Evolutionary conservation across 2,888 invertebrate species (phyloP).

Genomic region (Altica lythri): DNA sequence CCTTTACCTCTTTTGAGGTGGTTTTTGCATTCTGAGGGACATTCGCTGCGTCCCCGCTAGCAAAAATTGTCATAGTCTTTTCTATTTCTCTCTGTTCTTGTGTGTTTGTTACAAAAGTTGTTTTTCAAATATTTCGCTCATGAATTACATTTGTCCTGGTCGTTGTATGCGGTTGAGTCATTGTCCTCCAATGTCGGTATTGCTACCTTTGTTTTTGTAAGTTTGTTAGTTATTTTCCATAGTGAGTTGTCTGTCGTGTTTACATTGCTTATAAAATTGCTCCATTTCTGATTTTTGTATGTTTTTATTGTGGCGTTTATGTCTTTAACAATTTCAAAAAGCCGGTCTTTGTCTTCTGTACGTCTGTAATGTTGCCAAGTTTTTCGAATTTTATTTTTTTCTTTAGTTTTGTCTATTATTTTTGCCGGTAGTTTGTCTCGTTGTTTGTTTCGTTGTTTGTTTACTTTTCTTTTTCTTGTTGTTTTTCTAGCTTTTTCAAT

Average conservation of each 20-base stretch:
- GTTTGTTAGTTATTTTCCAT: not conserved
- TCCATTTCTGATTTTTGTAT: not conserved
- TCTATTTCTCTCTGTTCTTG: not conserved
- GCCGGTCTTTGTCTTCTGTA: not conserved
- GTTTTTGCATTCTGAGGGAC: not conserved
- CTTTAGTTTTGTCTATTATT: not conserved
- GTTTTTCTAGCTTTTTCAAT: not conserved
- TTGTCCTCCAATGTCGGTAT: not conserved
- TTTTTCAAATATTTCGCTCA: not conserved
- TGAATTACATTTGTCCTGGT: not conserved
- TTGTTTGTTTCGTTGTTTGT: not conserved
- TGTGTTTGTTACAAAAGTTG: not conserved
- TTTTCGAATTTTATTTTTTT: not conserved
- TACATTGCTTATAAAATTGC: not conserved
- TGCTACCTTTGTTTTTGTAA: not conserved
- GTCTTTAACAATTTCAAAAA: not conserved
- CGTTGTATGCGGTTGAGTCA: not conserved
- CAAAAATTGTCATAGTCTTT: not conserved
- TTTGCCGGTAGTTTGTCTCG: not conserved
- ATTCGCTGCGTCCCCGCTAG: not conserved
- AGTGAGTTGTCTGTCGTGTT: not conserved
- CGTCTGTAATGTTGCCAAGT: not conserved
- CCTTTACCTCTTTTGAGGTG: not conserved
- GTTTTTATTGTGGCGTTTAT: not conserved
- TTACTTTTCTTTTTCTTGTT: not conserved